These are phyloP conservation scores for Plebejus melissa DNA, from an alignment of 2,888 invertebrate genomes.

Conservation along the genomic window DNA sequence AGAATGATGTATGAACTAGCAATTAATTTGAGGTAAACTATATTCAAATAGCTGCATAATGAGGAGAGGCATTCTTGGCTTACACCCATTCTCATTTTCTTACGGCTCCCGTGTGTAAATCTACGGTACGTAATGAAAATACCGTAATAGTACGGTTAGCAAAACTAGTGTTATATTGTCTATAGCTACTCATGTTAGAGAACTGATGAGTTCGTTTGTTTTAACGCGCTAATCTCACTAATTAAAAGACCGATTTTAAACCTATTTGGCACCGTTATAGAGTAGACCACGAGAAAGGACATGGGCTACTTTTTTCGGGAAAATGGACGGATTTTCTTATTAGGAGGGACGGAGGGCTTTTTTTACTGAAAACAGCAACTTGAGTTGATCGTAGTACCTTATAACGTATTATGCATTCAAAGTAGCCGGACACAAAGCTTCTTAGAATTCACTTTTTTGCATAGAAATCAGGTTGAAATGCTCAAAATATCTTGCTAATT, in stretches of 20 bases:
- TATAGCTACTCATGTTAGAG: not conserved
- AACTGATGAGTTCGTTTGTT: no score
- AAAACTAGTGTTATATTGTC: not conserved
- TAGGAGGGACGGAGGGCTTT: no score
- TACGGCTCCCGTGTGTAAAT: slow-evolving; percentile 59
- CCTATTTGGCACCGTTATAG: no score
- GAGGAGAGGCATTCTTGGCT: slow-evolving; percentile 49
- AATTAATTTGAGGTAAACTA: slow-evolving; percentile 7
- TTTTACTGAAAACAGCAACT: no score
- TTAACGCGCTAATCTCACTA: no score
- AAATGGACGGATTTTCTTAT: no score
- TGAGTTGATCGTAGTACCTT: no score
- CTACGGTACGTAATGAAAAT: slow-evolving; percentile 55
- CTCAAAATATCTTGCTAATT: not conserved
- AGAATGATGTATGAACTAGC: slow-evolving; percentile 4
- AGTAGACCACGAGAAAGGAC: no score
- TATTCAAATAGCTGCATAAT: slow-evolving; percentile 31
- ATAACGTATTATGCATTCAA: no score
- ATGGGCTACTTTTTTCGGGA: no score
- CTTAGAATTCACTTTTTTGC: not conserved
- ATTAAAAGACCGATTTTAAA: no score
- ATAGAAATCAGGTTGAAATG: not conserved
- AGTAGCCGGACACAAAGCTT: no score
- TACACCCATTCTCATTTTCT: slow-evolving; percentile 56
- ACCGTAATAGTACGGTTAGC: slow-evolving; percentile 36